Evolutionary conservation across 1,140 invertebrate species (phyloP).

Genomic region (Drosophila melanogaster): DNA sequence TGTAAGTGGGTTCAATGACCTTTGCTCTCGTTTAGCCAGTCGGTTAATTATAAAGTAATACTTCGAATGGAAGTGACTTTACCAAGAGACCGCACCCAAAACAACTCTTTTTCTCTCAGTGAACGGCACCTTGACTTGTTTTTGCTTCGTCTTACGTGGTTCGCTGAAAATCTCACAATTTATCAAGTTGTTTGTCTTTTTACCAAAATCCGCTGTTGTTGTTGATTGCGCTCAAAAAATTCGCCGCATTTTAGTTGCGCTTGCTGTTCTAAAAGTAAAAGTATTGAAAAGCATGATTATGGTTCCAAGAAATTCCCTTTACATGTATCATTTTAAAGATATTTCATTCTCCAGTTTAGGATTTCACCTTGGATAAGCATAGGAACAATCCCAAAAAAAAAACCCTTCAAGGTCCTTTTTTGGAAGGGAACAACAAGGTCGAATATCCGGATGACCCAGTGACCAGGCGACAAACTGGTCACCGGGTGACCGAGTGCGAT

Average conservation of each 20-base stretch:
- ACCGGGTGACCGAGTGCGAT: conserved; percentile 28
- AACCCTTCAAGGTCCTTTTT: conserved; percentile 12
- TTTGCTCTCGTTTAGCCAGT: conserved; percentile 25
- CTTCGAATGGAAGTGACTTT: not conserved
- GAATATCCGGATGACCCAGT: conserved; percentile 28
- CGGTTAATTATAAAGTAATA: conserved; percentile 7
- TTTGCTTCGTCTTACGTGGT: conserved; percentile 4
- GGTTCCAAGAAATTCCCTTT: no score
- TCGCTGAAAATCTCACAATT: conserved; percentile 33
- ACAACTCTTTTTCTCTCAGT: conserved; percentile 17
- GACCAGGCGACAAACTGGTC: conserved; percentile 22
- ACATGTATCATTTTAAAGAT: not conserved
- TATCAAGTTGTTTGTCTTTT: conserved; percentile 38
- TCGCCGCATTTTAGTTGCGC: not conserved
- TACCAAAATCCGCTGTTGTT: conserved; percentile 18
- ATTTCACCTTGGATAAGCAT: conserved; percentile 16
- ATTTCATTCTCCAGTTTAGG: not conserved
- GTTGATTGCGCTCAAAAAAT: conserved; percentile 1
- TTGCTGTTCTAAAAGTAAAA: not conserved
- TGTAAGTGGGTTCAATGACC: conserved; percentile 32
- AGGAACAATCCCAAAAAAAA: no score
- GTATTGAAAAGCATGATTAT: not conserved
- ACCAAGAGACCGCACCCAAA: not conserved
- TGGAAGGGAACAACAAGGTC: not conserved
- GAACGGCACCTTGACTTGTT: conserved; percentile 10